Conservation (phyloP, 2,797 vertebrate genomes). For the Dipus sagitta region DNA sequence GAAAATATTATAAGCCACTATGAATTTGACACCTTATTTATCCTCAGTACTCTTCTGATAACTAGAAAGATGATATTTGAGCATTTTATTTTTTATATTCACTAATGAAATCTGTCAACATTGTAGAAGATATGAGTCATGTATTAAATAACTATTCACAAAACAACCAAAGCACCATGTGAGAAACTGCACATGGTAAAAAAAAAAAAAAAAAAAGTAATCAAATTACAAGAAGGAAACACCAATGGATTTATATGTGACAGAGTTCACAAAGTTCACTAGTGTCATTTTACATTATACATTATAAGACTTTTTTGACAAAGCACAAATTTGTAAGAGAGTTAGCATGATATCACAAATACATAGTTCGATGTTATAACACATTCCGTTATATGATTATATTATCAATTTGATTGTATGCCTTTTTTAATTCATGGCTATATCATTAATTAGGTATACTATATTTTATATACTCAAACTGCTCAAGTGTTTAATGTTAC, state of each 20-base stretch:
- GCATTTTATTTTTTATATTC: neutral
- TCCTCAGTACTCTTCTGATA: neutral
- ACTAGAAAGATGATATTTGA: constrained; percentile 41
- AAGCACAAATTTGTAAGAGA: constrained; percentile 10
- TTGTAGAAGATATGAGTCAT: neutral
- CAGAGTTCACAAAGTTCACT: neutral
- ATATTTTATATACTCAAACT: constrained; percentile 20
- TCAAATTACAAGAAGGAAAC: neutral
- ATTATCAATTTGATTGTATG: neutral
- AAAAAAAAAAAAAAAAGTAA: too few relatives aligned
- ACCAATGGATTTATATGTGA: neutral
- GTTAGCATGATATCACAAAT: neutral
- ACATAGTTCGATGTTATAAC: neutral
- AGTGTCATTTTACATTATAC: neutral
- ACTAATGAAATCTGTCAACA: constrained; percentile 50
- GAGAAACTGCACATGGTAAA: neutral
- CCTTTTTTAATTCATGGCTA: neutral
- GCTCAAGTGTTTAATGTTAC: neutral
- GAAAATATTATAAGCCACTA: neutral
- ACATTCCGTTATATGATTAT: neutral
- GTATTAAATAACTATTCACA: neutral
- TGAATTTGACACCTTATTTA: constrained; percentile 25
- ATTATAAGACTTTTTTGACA: neutral
- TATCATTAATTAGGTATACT: neutral
- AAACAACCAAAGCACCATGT: neutral